These are phyloP conservation scores for Cyrtonyx montezumae DNA, from an alignment of 2,113 vertebrate genomes.

Conservation along the genomic window DNA sequence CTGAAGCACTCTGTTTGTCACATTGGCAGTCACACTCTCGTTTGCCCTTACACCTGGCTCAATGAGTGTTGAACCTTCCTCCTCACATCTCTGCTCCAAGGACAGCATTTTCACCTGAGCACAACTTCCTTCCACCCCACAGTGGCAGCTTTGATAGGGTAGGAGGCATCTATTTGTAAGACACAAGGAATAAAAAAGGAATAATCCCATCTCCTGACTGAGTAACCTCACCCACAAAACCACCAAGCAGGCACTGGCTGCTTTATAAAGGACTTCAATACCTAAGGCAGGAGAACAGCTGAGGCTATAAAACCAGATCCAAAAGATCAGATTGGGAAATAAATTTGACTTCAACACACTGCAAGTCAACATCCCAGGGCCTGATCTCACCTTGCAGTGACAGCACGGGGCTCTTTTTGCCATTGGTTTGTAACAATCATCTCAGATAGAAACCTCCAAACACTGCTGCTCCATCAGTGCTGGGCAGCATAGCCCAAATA, in stretches of 20 bases:
- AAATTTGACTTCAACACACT: not conserved
- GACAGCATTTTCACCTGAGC: accelerated
- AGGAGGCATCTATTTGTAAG: not conserved
- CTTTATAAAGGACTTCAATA: not conserved
- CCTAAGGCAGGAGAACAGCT: not conserved
- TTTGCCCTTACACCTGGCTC: not conserved
- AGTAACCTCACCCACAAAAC: not conserved
- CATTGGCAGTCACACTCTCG: accelerated
- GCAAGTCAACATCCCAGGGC: not conserved
- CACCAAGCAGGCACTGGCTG: not conserved
- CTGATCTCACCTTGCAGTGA: not conserved
- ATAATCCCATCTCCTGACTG: too few species aligned
- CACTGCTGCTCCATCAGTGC: not conserved
- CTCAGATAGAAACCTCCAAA: not conserved
- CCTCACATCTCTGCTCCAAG: not conserved
- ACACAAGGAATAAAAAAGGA: not conserved
- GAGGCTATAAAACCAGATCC: not conserved
- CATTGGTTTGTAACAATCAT: accelerated
- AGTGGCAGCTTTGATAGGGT: accelerated
- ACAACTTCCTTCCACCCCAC: not conserved
- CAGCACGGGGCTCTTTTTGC: not conserved
- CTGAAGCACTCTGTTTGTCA: not conserved
- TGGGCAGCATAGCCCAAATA: not conserved
- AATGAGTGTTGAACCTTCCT: not conserved
- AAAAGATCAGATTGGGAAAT: not conserved